Evolutionary conservation across 2,888 invertebrate genomes (phyloP), one percentile per base, ranked within the genome.

Genomic region (Eupsilia transversa): DNA sequence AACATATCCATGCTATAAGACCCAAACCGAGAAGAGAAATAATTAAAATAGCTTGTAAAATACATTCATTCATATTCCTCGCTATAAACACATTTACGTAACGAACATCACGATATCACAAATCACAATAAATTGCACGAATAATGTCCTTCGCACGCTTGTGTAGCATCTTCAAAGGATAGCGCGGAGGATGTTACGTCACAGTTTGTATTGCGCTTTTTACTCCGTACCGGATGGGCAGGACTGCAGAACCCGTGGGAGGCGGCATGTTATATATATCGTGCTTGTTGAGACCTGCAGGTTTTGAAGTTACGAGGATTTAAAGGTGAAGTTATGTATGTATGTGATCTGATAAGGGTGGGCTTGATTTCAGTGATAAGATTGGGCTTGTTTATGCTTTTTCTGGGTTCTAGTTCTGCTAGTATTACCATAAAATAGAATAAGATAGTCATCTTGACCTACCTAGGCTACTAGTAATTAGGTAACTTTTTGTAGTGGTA

Each of bases 101-200:
- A 57, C 7, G 14, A 49, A 35, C 59, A 52, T 64, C 33, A 35
- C 73, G 72, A 46, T 46, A 49, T 68, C 33, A 35, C 73, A 80
- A 61, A 54, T 54, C 52, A 69, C 61, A 63, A 71, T 80, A 80
- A 73, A 80, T 65, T 66, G 65, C 76, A 59, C 41, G 54, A 75
- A 81, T 74, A 65, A 65, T 54, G 59, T 70, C 54, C 46, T 52
- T 56, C 59, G 71, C 82, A 75, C 71, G 82, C 56, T 60, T 56
- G 63, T 60, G 56, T 61, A 23, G 63, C 49, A 56, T 46, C 70
- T 67, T 85, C 82, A 82, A 82, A 82, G 69, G 76, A 49, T 57
- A 68, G 60, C 85, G 82, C 85, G 14, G 43, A 82, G 85, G 82
- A 82, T 68, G 82, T 82, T 63, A 68, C 72, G 85, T 82, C 85